Percentiles rank a stretch among this genome's conserved stretches.
phyloP scores from a whole-genome alignment of 2,797 vertebrate species.

The Hoplostethus mediterraneus region DNA sequence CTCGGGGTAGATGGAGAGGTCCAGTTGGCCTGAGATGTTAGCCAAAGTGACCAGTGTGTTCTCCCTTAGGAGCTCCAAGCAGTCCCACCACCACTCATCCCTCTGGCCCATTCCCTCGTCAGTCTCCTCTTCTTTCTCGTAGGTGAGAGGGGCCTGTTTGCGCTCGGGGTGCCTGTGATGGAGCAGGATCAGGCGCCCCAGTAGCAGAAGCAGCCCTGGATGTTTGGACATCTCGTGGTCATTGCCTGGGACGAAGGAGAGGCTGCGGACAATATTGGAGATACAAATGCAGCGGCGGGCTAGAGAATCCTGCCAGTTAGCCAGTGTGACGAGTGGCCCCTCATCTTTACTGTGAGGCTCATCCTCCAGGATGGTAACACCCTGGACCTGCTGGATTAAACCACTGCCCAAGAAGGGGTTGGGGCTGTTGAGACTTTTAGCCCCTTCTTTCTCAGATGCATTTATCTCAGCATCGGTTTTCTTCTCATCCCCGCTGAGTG shows the following conservation, averaged over 20 bases:
- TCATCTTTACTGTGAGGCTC: conserved; percentile 99
- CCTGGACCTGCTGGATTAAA: conserved; percentile 81
- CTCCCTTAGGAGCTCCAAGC: conserved; percentile 96
- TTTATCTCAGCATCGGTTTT: conserved; percentile 81
- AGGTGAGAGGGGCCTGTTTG: conserved; percentile 96
- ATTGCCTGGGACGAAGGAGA: conserved; percentile 98
- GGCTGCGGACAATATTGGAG: conserved; percentile 98
- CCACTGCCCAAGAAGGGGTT: conserved; percentile 82
- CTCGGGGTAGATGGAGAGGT: conserved; percentile 96
- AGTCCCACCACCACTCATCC: conserved; percentile 99
- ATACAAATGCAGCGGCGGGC: conserved; percentile 95
- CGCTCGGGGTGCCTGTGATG: conserved; percentile 97
- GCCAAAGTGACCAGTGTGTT: conserved; percentile 98
- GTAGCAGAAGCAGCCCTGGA: conserved; percentile 93
- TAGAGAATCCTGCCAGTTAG: conserved; percentile 97
- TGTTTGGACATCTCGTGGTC: conserved; percentile 99
- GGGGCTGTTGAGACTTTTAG: conserved; percentile 77
- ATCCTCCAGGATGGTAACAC: conserved; percentile 93
- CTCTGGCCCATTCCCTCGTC: conserved; percentile 94
- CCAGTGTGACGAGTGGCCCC: conserved; percentile 93
- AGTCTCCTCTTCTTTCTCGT: conserved; percentile 96
- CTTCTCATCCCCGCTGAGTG: conserved; percentile 79
- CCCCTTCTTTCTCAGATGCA: conserved; percentile 70
- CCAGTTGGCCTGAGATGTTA: conserved; percentile 98
- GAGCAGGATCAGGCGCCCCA: conserved; percentile 95